These are phyloP conservation scores for Formica selysi DNA, from an alignment of 1,140 invertebrate genomes.

Conservation along the genomic window DNA sequence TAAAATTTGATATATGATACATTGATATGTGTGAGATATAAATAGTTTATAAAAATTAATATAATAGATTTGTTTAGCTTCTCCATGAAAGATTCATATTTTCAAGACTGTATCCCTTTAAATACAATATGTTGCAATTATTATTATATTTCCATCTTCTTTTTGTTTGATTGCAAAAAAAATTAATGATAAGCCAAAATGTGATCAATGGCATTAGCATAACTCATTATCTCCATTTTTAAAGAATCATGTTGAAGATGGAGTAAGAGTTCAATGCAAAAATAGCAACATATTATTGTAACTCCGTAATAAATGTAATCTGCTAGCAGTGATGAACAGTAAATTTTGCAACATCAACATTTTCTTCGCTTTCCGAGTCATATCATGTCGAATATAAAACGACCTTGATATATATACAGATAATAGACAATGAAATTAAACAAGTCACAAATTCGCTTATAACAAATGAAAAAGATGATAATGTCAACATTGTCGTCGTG, in stretches of 20 bases:
- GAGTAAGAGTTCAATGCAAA: not conserved
- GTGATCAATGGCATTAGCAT: not conserved
- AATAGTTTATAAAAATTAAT: not conserved
- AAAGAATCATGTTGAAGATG: not conserved
- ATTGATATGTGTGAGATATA: no score
- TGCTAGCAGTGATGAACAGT: not conserved
- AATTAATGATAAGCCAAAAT: not conserved
- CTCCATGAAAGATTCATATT: not conserved
- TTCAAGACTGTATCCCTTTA: not conserved
- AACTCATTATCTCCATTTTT: not conserved
- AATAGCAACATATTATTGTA: not conserved
- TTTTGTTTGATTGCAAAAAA: not conserved
- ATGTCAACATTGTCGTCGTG: not conserved
- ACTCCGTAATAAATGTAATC: not conserved
- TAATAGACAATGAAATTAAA: not conserved
- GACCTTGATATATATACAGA: not conserved
- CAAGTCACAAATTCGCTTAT: not conserved
- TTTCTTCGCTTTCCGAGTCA: not conserved
- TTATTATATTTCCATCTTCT: not conserved
- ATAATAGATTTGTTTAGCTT: not conserved
- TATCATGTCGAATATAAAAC: not conserved
- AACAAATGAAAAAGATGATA: not conserved
- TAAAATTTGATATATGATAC: not conserved
- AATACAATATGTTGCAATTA: not conserved
- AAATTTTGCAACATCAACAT: not conserved